Conservation (phyloP, 2,888 invertebrate genomes). For the Drepanosiphum platanoidis region DNA sequence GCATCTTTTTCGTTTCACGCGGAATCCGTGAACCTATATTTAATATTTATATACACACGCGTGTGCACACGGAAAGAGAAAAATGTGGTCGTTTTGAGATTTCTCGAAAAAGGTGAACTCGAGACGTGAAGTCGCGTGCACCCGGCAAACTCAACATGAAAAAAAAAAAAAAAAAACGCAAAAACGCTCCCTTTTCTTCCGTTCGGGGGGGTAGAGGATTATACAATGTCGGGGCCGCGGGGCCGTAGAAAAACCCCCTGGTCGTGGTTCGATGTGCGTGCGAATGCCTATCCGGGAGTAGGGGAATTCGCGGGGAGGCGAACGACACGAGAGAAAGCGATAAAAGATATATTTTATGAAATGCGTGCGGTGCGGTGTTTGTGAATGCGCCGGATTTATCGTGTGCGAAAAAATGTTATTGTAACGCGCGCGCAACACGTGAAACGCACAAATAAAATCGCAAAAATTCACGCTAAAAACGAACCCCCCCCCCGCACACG, state of each 20-base stretch:
- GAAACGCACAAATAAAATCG: neutral
- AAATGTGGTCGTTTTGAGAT: neutral
- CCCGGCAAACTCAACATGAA: neutral
- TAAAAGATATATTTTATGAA: slow-evolving; percentile 9
- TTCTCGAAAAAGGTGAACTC: neutral
- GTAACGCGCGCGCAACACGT: neutral
- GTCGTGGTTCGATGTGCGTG: neutral
- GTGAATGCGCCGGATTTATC: slow-evolving; percentile 23
- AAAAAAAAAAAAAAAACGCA: neutral
- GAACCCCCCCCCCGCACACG: neutral
- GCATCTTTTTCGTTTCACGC: neutral
- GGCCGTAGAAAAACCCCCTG: neutral
- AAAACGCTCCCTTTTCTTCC: neutral
- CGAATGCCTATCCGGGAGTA: neutral
- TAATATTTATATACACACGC: no score
- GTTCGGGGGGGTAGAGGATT: neutral
- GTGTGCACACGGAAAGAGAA: neutral
- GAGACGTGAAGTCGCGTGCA: no score
- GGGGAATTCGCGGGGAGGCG: neutral
- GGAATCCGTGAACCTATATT: neutral
- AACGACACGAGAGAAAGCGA: neutral
- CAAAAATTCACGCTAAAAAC: neutral
- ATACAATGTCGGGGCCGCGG: neutral
- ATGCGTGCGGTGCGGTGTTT: neutral
- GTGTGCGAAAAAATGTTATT: neutral